Evolutionary conservation across 2,888 invertebrate species (phyloP), one percentile per base, ranked within the genome.

Genomic region (Caenorhabditis angaria): DNA sequence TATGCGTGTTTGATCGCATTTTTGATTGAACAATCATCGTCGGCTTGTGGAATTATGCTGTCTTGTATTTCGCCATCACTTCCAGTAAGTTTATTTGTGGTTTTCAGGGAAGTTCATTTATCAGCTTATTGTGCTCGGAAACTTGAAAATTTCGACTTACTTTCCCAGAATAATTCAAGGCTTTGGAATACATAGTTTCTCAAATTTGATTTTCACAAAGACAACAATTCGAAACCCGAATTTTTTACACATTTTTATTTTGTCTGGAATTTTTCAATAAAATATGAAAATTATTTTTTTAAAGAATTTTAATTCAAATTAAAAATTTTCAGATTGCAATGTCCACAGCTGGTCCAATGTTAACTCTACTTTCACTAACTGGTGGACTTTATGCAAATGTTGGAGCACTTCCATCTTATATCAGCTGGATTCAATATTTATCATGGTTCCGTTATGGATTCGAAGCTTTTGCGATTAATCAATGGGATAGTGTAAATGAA

Each of bases 381-480:
- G 87, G 87, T 53, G 87, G 87, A 47, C 80, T 88, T 10, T 87
- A 80, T 61, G 83, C 87, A 5, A 87, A 87, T 64, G 82, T 87
- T 25, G 86, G 85, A 24, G 80, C 82, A 12, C 70, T 87, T 24
- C 87, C 87, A 20, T 55, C 73, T 0, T 87, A 84, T 64, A 80
- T 87, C 64, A 67, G 76, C 1, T 87, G 87, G 86, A 76, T 84
- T 22, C 82, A 83, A 65, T 83, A 82, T 53, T 65, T 82, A 1
- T 76, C 76, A 24, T 85, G 82, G 83, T 83, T 83, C 66, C 70
- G 82, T 65, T 83, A 83, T 61, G 84, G 83, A 14, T 83, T 79
- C 63, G 83, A 83, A 94, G 94, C 77, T 28, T 71, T 70, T 58
- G 72, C 77, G 10, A 81, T 82, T 65, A 82, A 82, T 53, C 85